Evolutionary conservation across 2,113 vertebrate species (phyloP).

Genomic region (Heptranchias perlo): DNA sequence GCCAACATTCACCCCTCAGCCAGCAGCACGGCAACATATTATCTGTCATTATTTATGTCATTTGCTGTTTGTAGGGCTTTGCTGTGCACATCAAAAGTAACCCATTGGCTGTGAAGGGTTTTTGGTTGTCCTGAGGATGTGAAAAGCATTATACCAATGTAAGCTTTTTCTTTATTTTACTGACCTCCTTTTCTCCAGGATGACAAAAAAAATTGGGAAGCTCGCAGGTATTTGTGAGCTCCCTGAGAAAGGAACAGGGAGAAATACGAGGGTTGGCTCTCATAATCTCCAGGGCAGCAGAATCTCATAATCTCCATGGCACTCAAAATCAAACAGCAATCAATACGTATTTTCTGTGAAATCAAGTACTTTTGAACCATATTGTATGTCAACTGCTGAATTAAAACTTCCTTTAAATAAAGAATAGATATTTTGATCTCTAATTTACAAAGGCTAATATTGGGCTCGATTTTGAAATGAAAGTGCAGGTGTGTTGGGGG

Average conservation of each 20-base stretch:
- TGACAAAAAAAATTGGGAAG: neutral
- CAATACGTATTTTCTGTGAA: neutral
- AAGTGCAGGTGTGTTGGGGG: too few relatives aligned
- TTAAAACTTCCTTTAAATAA: neutral
- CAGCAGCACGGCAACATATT: neutral
- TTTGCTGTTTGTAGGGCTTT: neutral
- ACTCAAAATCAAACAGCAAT: neutral
- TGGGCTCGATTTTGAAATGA: too few relatives aligned
- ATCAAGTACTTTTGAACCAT: neutral
- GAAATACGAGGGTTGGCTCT: neutral
- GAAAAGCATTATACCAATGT: neutral
- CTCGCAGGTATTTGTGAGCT: neutral
- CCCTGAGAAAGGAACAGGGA: too few relatives aligned
- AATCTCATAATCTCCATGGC: neutral
- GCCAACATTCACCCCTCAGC: neutral
- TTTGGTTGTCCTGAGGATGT: neutral
- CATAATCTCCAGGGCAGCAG: neutral
- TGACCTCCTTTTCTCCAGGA: neutral
- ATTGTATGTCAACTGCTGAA: neutral
- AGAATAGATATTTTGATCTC: neutral
- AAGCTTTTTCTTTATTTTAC: neutral
- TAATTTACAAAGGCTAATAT: neutral
- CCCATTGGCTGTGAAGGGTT: neutral
- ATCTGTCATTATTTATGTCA: neutral
- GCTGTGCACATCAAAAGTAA: neutral